Conservation (phyloP, 2,113 vertebrate genomes). For the Chloropsis cyanopogon region DNA sequence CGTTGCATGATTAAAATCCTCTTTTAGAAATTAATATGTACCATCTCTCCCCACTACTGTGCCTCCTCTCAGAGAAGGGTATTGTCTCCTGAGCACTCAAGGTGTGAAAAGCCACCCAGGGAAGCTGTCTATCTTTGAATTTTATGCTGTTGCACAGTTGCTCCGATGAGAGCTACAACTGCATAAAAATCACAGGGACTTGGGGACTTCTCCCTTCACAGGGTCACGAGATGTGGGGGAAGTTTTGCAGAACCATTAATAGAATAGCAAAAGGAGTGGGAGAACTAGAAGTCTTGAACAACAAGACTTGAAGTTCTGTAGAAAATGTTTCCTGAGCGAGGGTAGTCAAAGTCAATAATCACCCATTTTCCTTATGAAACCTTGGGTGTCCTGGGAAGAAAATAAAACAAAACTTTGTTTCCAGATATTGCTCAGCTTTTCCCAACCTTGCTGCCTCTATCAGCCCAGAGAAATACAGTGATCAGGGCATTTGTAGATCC, state of each 20-base stretch:
- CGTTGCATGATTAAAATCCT: conserved; percentile 68
- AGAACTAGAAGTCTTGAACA: neutral
- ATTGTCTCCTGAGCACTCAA: conserved; percentile 63
- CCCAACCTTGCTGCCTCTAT: neutral
- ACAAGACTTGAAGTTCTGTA: neutral
- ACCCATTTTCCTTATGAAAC: neutral
- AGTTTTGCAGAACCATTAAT: neutral
- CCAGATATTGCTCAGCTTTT: neutral
- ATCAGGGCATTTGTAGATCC: neutral
- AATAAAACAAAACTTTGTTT: neutral
- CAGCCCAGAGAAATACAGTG: neutral
- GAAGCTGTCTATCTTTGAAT: conserved; percentile 48
- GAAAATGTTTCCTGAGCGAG: neutral
- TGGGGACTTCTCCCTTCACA: neutral
- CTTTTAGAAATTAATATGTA: conserved; percentile 70
- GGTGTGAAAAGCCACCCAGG: conserved; percentile 56
- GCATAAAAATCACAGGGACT: neutral
- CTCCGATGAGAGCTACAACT: neutral
- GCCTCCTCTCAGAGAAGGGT: conserved; percentile 35
- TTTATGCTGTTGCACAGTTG: conserved; percentile 57
- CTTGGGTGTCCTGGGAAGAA: neutral
- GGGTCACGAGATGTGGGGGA: neutral
- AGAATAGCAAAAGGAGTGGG: neutral
- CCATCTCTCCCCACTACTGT: neutral
- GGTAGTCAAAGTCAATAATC: neutral